Base-by-base conservation (phyloP, 2,113 vertebrate species). In the Aegithalos caudatus region DNA sequence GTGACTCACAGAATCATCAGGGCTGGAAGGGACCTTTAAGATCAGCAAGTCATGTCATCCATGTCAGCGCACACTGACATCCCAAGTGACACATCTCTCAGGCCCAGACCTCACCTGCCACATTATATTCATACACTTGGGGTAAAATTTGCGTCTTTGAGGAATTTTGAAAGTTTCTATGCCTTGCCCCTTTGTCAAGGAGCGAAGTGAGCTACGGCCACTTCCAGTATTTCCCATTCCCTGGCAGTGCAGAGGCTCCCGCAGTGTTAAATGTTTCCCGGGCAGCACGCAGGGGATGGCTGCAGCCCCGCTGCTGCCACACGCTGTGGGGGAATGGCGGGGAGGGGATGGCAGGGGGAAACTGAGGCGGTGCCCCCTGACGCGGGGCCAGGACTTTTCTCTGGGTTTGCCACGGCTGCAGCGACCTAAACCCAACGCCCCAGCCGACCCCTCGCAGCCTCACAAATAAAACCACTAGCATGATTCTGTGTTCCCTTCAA, bases 201-300 rank as follows among this genome's bases (percentile, higher is more conserved):
- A n/a, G 31, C 25, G n/a, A 6, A 57, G 20, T 5, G 37, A 73
- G 21, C 27, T n/a, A 56, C 53, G 48, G 31, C 3, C 28, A 14
- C 23, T 29, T 76, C 51, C 25, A 44, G 10, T 22, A 40, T 9
- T 57, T 47, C 14, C 38, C 37, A 6, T 10, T 62, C 29, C 37
- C 28, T 5, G 14, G 21, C 25, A 58, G 23, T 1, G 12, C 42
- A 40, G 31, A 27, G 40, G 21, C 53, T 47, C 45, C 14, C 0
- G 7, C 19, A 3, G 5, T 25, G 69, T 7, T 14, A 14, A 10
- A 5, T 6, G 4, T 13, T 5, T 17, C 33, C 29, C 9, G 33
- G 33, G 57, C 7, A 53, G 62, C 66, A 38, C 0, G 0, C 8
- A 24, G 22, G 9, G 29, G 9, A 25, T 1, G 2, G n/a, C 27